phyloP scores from a whole-genome alignment of 2,797 vertebrate species.

The Perodicticus potto region DNA sequence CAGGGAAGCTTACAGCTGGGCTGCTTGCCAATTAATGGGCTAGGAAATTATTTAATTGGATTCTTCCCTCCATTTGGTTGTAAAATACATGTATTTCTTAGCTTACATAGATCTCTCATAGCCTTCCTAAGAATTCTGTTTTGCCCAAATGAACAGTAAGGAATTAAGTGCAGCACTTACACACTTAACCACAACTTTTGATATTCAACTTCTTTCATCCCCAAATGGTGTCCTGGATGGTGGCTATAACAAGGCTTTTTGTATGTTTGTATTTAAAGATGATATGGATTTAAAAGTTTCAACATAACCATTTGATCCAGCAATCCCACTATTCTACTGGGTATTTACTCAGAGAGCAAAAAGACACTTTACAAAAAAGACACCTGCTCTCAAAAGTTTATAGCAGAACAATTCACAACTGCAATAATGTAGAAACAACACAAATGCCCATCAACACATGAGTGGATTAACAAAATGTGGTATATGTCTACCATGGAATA shows the following conservation, averaged over 20 bases:
- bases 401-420: no score
- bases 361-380: no score
- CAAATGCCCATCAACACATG: no score
- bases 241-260: background rate
- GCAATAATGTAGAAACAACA: no score
- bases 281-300: background rate
- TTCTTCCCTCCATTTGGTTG: background rate
- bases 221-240: background rate
- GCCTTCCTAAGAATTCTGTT: background rate
- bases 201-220: background rate
- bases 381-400: no score
- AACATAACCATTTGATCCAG: background rate
- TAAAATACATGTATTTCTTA: constrained; percentile 10
- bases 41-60: constrained; percentile 48
- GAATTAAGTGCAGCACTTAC: background rate
- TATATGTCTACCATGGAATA: no score
- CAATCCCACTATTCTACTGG: no score
- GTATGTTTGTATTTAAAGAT: background rate
- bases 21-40: background rate
- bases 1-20: background rate
- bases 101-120: background rate
- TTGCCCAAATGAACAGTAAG: background rate
- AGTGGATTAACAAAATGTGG: no score
- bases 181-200: background rate
- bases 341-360: no score